These are phyloP conservation scores for Metopolophium dirhodum DNA, from an alignment of 1,140 invertebrate genomes.

Conservation along the genomic window DNA sequence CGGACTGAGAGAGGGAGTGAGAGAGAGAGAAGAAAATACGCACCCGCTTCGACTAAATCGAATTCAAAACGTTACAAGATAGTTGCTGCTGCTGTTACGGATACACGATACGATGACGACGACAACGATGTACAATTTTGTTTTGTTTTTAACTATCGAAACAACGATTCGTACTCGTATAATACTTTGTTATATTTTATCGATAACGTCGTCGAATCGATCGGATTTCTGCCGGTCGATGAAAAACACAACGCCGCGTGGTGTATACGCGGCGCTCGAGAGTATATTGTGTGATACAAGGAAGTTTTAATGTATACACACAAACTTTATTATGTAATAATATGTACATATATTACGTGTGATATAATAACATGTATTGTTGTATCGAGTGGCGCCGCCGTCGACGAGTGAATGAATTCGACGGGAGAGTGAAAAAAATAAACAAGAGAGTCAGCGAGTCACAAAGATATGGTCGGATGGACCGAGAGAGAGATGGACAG, in stretches of 20 bases:
- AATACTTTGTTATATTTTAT: not conserved
- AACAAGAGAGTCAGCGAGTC: not conserved
- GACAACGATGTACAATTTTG: slow-evolving; percentile 4
- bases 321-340: not conserved
- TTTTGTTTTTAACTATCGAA: not conserved
- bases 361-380: not conserved
- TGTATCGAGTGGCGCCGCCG: slow-evolving; percentile 5
- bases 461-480: not conserved
- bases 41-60: not conserved
- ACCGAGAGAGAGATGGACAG: not conserved
- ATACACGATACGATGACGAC: not conserved
- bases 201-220: not conserved
- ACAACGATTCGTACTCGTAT: not conserved
- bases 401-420: not conserved
- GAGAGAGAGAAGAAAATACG: not conserved
- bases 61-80: slow-evolving; percentile 18
- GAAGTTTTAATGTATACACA: not conserved
- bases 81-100: not conserved
- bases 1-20: not conserved
- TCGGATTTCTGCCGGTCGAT: not conserved
- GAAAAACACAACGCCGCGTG: not conserved
- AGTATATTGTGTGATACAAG: not conserved
- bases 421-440: not conserved
- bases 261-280: too few relatives aligned
- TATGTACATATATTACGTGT: not conserved